A percentile compares a stretch with the other conserved stretches of the same genome.
These are phyloP conservation scores for Aphaenogaster rudis DNA, from an alignment of 1,140 invertebrate species.

Conservation along the genomic window DNA sequence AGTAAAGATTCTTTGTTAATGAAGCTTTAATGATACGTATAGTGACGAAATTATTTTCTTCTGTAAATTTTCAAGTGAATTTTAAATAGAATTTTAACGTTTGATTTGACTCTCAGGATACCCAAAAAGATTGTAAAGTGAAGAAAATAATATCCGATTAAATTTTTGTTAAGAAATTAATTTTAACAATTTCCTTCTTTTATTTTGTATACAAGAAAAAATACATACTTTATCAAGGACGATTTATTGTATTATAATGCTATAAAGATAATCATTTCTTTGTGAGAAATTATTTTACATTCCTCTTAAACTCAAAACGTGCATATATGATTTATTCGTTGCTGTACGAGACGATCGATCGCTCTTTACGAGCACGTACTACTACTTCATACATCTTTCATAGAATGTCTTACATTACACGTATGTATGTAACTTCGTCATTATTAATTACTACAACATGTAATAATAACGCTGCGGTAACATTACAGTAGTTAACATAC, in stretches of 20 bases:
- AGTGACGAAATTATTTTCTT: too few species aligned
- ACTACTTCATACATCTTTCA: constrained; percentile 18
- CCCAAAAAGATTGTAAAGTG: not conserved
- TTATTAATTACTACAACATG: constrained; percentile 20
- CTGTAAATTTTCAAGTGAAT: not conserved
- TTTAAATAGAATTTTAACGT: not conserved
- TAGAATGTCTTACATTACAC: constrained; percentile 17
- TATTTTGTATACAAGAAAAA: not conserved
- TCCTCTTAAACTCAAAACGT: not conserved
- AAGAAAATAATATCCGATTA: not conserved
- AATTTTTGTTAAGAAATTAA: constrained; percentile 18
- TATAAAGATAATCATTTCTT: not conserved
- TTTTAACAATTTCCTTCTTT: not conserved
- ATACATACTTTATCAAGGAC: not conserved
- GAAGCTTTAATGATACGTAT: too few species aligned
- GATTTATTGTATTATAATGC: not conserved
- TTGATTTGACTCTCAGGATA: not conserved
- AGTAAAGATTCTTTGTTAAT: too few species aligned
- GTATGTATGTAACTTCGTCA: not conserved
- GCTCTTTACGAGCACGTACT: not conserved
- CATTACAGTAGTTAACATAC: not conserved
- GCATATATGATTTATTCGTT: not conserved
- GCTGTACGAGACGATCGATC: constrained; percentile 12
- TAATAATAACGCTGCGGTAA: not conserved
- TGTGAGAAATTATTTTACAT: constrained; percentile 18